Conservation (phyloP, 2,113 vertebrate genomes). For the Urocynchramus pylzowi region DNA sequence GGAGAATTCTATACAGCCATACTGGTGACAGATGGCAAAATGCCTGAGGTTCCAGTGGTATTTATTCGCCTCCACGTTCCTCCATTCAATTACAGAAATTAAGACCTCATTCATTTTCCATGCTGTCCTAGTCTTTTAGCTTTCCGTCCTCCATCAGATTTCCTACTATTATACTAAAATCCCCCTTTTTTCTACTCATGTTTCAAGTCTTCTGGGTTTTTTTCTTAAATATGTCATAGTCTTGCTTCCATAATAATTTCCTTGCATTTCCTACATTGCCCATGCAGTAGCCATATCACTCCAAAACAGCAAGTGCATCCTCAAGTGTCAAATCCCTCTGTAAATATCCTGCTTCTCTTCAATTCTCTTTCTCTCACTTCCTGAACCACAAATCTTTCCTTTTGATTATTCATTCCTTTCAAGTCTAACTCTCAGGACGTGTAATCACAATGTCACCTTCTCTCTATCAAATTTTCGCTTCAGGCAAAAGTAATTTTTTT, state of each 20-base stretch:
- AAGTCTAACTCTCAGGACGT: background rate
- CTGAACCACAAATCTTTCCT: background rate
- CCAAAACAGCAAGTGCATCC: background rate
- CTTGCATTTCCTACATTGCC: background rate
- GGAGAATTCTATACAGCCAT: background rate
- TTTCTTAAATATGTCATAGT: background rate
- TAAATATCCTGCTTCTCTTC: background rate
- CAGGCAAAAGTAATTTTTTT: background rate
- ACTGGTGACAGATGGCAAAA: background rate
- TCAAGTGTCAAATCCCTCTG: background rate
- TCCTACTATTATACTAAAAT: background rate
- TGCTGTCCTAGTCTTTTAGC: background rate
- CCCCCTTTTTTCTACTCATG: background rate
- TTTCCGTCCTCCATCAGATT: background rate
- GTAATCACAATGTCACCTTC: background rate
- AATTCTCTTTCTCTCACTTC: background rate
- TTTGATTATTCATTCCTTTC: background rate
- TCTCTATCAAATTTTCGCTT: background rate
- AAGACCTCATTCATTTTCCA: background rate
- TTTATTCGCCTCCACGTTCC: background rate
- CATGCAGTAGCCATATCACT: background rate
- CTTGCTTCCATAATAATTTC: background rate
- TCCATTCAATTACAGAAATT: background rate
- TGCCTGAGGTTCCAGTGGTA: background rate
- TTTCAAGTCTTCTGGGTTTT: background rate